phyloP scores from a whole-genome alignment of 2,113 vertebrate genomes.

The Desmodus rotundus region DNA sequence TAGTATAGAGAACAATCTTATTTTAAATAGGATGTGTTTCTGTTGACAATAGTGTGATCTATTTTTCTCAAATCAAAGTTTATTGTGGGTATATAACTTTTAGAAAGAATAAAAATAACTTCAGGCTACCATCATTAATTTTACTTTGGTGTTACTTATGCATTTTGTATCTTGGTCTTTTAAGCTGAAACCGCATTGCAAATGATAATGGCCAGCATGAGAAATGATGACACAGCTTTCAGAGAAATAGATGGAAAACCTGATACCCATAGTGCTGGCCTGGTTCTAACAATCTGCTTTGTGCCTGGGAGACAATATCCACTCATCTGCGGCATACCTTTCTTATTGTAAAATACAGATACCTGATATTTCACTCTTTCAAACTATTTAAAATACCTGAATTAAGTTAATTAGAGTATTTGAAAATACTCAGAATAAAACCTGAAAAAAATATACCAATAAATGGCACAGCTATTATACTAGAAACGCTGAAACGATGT shows the following conservation, averaged over 20 bases:
- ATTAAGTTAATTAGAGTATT: not conserved
- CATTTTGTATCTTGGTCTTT: not conserved
- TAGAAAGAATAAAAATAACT: not conserved
- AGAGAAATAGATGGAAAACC: not conserved
- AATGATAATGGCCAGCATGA: not conserved
- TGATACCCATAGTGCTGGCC: not conserved
- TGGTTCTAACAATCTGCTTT: not conserved
- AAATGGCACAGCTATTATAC: not conserved
- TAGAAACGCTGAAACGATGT: not conserved
- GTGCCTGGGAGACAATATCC: not conserved
- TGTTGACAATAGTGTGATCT: not conserved
- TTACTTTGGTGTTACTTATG: not conserved
- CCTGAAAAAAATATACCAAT: not conserved
- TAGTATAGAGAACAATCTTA: not conserved
- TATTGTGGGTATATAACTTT: not conserved
- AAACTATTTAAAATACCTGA: not conserved
- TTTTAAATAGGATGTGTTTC: conserved; percentile 2
- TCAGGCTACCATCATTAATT: not conserved
- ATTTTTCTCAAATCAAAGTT: not conserved
- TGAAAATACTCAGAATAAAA: not conserved
- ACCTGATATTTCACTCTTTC: not conserved
- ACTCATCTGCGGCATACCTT: not conserved
- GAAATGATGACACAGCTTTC: not conserved
- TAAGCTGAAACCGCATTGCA: not conserved
- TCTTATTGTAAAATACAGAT: not conserved